Conservation (phyloP, 2,113 vertebrate species). For the Taxidea taxus region DNA sequence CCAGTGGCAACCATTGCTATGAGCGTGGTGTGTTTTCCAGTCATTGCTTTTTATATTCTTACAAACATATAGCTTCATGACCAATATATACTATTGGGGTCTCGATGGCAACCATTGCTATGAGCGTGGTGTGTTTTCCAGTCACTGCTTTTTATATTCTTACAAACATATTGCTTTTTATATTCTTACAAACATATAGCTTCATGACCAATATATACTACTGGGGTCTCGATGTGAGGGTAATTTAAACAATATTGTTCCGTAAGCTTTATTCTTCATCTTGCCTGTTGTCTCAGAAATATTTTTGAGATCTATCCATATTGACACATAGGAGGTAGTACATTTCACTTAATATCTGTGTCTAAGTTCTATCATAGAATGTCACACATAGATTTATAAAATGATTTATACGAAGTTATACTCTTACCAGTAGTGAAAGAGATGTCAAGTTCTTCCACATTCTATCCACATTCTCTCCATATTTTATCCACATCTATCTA, state of each 20-base stretch:
- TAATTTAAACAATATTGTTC: not conserved
- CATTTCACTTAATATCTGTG: not conserved
- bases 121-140: not conserved
- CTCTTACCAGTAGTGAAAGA: not conserved
- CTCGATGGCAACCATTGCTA: not conserved
- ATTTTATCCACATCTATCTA: too few relatives aligned
- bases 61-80: not conserved
- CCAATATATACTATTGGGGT: not conserved
- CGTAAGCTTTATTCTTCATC: not conserved
- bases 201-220: not conserved
- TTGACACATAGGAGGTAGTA: not conserved
- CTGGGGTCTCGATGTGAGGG: not conserved
- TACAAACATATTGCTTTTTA: too few relatives aligned
- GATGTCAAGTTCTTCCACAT: not conserved
- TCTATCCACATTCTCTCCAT: too few relatives aligned
- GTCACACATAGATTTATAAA: not conserved
- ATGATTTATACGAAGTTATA: not conserved
- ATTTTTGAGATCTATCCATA: not conserved
- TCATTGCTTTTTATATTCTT: not conserved
- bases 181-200: too few relatives aligned
- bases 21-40: not conserved
- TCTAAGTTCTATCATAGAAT: not conserved
- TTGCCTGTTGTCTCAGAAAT: not conserved
- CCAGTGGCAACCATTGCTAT: not conserved
- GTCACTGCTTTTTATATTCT: not conserved